Evolutionary conservation across 1,140 invertebrate genomes (phyloP), one percentile per base, ranked within the genome.

Genomic region (Philopotamus ludificatus): DNA sequence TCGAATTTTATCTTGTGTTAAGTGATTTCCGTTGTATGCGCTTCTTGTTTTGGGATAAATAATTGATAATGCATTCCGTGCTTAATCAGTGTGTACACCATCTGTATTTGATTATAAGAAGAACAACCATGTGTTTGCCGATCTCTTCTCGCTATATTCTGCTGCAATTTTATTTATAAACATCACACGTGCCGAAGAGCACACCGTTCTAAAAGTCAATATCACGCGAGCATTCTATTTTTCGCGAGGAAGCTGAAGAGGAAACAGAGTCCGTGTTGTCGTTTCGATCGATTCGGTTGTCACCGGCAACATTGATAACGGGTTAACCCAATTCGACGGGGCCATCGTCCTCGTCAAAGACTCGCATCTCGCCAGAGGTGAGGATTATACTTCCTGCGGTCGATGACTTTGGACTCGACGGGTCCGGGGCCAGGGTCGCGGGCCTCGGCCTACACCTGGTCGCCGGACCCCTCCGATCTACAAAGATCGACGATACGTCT

Each of bases 321-420:
- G 66, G 66, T 68, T 68, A 68, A 68, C 66, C 66, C 61, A 68
- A 63, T 68, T 68, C 34, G 66, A 25, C 62, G 50, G 61, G 51
- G 66, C 34, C 66, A 54, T 60, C 55, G 66, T 49, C 66, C 66
- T 60, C 55, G 45, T 51, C 41, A 22, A 50, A 58, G 50, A 34
- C 26, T 28, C 44, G 26, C 55, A n/a, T 16, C n/a, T 25, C 45
- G 45, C 45, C 22, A 22, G 50, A 10, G 59, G 12, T 28, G 45
- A 50, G 60, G 47, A 53, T 50, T 15, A n/a, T n/a, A 23, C 22
- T 26, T 50, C 60, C 49, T 55, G 53, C 53, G 47, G 62, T 44
- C 54, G 54, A 57, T 39, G 54, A 57, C 54, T 57, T 28, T 21
- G n/a, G 41, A n/a, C 22, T 26, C 44, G n/a, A n/a, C n/a, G n/a